Conservation (phyloP, 2,797 vertebrate genomes). For the Gouania willdenowi region DNA sequence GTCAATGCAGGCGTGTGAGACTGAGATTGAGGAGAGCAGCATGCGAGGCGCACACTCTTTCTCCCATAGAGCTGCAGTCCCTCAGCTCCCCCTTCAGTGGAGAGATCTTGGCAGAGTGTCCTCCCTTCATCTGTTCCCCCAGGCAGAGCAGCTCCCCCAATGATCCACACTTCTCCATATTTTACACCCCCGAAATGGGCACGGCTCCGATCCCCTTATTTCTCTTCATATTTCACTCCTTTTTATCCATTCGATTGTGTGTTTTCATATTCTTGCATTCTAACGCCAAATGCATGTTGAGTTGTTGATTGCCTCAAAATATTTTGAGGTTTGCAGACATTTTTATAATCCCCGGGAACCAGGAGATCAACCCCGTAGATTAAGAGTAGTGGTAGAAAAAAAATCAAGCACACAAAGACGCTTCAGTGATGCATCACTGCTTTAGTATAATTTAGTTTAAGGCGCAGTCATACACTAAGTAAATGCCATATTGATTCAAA, state of each 20-base stretch:
- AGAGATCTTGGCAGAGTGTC: conserved; percentile 77
- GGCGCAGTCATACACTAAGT: conserved; percentile 19
- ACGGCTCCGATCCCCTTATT: conserved; percentile 75
- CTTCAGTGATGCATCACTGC: conserved; percentile 24
- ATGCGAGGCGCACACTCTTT: conserved; percentile 66
- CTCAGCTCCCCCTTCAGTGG: conserved; percentile 73
- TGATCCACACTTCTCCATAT: conserved; percentile 79
- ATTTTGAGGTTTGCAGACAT: conserved; percentile 71
- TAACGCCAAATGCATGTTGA: conserved; percentile 72
- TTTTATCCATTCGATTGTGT: conserved; percentile 73
- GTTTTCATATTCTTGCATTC: conserved; percentile 72
- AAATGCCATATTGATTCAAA: conserved; percentile 38
- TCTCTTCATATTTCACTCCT: conserved; percentile 73
- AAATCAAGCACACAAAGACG: conserved; percentile 52
- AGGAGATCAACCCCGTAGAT: conserved; percentile 72
- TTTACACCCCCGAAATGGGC: conserved; percentile 79
- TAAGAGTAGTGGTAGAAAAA: conserved; percentile 66
- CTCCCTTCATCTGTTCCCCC: conserved; percentile 79
- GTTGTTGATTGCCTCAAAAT: conserved; percentile 78
- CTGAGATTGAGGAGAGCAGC: conserved; percentile 75
- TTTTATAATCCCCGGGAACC: conserved; percentile 68
- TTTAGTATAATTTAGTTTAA: conserved; percentile 30
- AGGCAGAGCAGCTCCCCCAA: conserved; percentile 78
- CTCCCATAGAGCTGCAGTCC: conserved; percentile 70
- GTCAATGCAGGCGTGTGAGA: conserved; percentile 72